A percentile compares a stretch with the other conserved stretches of the same genome.
Conservation (phyloP, 2,888 invertebrate genomes). For the Fragum sueziense region DNA sequence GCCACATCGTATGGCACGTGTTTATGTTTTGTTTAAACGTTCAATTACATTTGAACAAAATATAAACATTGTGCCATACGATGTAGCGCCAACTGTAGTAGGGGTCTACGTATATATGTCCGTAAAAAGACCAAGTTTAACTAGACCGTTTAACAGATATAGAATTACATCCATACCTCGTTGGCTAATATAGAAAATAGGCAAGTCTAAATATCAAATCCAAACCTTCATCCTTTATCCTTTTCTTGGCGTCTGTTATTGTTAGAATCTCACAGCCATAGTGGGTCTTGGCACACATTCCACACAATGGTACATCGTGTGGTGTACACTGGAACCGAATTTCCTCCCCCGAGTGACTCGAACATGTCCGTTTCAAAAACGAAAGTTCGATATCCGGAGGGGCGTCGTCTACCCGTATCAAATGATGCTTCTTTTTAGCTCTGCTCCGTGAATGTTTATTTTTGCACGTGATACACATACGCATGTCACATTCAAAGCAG, state of each 20-base stretch:
- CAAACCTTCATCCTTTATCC: neutral
- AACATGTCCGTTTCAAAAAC: neutral
- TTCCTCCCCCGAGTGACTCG: neutral
- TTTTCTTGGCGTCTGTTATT: neutral
- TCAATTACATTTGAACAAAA: no score
- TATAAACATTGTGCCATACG: no score
- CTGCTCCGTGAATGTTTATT: constrained; percentile 1
- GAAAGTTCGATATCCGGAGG: neutral
- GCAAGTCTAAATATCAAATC: no score
- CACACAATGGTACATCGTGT: neutral
- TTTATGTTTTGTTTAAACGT: no score
- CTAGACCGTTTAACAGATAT: no score
- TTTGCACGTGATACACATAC: constrained; percentile 1
- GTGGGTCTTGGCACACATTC: neutral
- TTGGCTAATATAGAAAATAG: no score
- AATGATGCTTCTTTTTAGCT: neutral
- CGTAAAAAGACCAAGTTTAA: no score
- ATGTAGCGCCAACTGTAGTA: no score
- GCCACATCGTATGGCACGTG: no score
- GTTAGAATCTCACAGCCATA: neutral
- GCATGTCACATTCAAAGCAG: constrained; percentile 9
- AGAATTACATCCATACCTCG: no score
- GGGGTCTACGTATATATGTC: no score
- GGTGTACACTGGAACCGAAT: neutral
- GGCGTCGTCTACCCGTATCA: neutral